Evolutionary conservation across 2,797 vertebrate species (phyloP).

Genomic region (Jordanella pulchra): DNA sequence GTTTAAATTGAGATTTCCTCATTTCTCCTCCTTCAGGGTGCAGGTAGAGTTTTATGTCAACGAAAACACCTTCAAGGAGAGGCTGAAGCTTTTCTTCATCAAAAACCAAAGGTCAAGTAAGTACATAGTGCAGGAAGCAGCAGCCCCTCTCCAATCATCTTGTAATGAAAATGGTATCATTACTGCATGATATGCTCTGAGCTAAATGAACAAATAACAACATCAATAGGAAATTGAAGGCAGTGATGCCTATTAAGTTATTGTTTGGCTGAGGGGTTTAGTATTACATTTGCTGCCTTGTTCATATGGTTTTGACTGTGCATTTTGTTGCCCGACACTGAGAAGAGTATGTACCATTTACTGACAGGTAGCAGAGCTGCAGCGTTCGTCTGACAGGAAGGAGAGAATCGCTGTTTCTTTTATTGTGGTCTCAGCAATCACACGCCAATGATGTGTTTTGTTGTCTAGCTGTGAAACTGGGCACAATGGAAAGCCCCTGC

Average conservation of each 20-base stretch:
- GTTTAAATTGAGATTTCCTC: constrained; percentile 16
- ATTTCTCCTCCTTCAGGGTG: constrained; percentile 72
- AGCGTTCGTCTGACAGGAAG: constrained; percentile 29
- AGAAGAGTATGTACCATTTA: constrained; percentile 21
- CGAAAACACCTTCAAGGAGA: constrained; percentile 88
- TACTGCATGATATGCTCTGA: neutral
- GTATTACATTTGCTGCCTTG: constrained; percentile 35
- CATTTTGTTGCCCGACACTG: neutral
- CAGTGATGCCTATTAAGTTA: constrained; percentile 33
- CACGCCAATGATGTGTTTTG: constrained; percentile 18
- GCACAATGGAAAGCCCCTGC: neutral
- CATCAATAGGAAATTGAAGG: constrained; percentile 22
- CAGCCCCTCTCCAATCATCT: neutral
- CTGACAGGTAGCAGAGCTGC: constrained; percentile 19
- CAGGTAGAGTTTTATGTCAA: constrained; percentile 89
- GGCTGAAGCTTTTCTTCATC: constrained; percentile 89
- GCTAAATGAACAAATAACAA: constrained; percentile 31
- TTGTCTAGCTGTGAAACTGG: constrained; percentile 11
- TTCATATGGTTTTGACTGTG: constrained; percentile 14
- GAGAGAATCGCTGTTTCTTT: neutral
- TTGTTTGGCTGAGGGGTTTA: constrained; percentile 25
- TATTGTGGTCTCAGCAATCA: neutral
- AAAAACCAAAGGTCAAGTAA: constrained; percentile 91
- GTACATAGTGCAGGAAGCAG: constrained; percentile 46
- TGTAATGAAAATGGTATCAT: constrained; percentile 4